A percentile compares a stretch with the other conserved stretches of the same genome.
phyloP scores from a whole-genome alignment of 2,888 invertebrate genomes.

The Ypsolopha scabrella region DNA sequence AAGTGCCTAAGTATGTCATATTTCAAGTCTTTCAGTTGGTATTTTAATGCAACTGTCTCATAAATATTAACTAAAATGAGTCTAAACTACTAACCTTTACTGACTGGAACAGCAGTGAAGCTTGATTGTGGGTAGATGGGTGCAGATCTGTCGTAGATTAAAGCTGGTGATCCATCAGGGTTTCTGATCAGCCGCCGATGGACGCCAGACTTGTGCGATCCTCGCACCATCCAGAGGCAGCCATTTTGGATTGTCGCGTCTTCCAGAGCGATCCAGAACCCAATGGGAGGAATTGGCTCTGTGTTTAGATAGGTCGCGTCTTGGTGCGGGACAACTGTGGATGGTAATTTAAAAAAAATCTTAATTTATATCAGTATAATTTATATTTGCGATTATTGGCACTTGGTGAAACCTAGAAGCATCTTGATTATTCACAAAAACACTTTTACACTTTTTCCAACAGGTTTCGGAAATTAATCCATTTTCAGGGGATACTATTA shows the following conservation, averaged over 20 bases:
- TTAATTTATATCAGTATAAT: too few relatives aligned
- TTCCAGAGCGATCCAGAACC: constrained; percentile 97
- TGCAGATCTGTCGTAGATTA: constrained; percentile 77
- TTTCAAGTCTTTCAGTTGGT: too few relatives aligned
- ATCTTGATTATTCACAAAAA: too few relatives aligned
- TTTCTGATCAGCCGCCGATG: constrained; percentile 80
- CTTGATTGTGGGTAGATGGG: constrained; percentile 79
- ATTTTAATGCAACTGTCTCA: too few relatives aligned
- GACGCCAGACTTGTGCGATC: constrained; percentile 89
- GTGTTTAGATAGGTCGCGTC: constrained; percentile 91
- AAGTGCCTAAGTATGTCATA: too few relatives aligned
- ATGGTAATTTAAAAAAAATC: too few relatives aligned
- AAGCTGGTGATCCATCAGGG: constrained; percentile 70
- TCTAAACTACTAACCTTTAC: constrained; percentile 74
- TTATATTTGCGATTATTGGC: too few relatives aligned
- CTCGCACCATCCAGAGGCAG: constrained; percentile 92
- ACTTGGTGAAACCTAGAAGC: too few relatives aligned
- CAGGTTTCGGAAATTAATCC: too few relatives aligned
- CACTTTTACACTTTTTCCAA: too few relatives aligned
- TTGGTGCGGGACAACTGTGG: constrained; percentile 81
- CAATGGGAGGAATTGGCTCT: constrained; percentile 83
- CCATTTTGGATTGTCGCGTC: constrained; percentile 95
- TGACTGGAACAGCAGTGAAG: constrained; percentile 84
- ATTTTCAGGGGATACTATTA: too few relatives aligned
- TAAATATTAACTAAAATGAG: too few relatives aligned